Base-by-base conservation (phyloP, 2,797 vertebrate genomes). In the Myotis vivesi region DNA sequence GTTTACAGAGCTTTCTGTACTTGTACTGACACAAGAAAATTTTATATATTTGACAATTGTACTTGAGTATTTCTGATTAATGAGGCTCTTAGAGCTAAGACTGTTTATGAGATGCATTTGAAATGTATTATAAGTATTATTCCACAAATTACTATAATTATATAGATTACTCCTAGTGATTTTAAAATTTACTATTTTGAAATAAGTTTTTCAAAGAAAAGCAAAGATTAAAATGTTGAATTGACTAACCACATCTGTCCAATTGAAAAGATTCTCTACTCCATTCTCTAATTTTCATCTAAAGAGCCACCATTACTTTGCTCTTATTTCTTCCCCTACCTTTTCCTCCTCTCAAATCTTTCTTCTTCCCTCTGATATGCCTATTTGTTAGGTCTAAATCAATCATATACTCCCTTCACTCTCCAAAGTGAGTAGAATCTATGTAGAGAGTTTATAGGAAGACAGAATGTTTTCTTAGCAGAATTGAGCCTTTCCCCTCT, bases 61-160 rank as follows among this genome's bases (percentile, higher is more conserved):
- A 6, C 49, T 89, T 90, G 80, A 97, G 75, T 92, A 44, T 62
- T 97, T 17, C 77, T 93, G 83, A 92, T 96, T 96, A 96, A 96
- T 91, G 77, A 97, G 3, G 3, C 68, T 87, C 20, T 92, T 41
- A 95, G 6, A 89, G 44, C 95, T 94, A 72, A 96, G 36, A 51
- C 17, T 94, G 72, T 89, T 95, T 95, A 94, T 82, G 13, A n/a
- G 44, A 80, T 96, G 96, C 57, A 77, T 94, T 86, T 87, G 76
- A 91, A 95, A 92, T 57, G 87, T 68, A 90, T 89, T 84, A 76
- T 75, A 84, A 81, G 41, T 38, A 95, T 13, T 73, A 92, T 81
- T 93, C 77, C 15, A 85, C 41, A 77, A 33, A 94, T 86, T 86
- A 80, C 76, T 83, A 6, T 91, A 94, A 94, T 84, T 91, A 57